These are phyloP conservation scores for Bos indicus DNA, from an alignment of 2,113 vertebrate species.

Conservation along the genomic window DNA sequence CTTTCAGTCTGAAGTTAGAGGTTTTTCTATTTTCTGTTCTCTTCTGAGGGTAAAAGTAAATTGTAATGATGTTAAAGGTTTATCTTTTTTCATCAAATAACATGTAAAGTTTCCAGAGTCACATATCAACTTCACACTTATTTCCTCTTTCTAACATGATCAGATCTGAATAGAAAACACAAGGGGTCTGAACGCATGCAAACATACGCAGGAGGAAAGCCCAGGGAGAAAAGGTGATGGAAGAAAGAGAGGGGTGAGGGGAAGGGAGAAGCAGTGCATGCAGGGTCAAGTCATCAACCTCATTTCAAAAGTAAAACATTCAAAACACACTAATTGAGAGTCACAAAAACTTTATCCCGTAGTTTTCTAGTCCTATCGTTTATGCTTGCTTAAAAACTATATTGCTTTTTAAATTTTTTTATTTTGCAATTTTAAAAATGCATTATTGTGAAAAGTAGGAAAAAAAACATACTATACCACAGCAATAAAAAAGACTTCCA, in stretches of 20 bases:
- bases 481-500: not conserved
- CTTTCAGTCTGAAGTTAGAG: not conserved
- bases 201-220: not conserved
- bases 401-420: not conserved
- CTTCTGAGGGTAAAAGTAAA: not conserved
- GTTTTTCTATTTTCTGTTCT: not conserved
- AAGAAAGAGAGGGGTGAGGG: not conserved
- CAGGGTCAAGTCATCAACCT: too few relatives aligned
- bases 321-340: not conserved
- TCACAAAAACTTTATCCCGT: not conserved
- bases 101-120: not conserved
- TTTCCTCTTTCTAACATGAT: not conserved
- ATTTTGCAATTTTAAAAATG: not conserved
- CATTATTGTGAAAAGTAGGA: not conserved
- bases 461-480: not conserved
- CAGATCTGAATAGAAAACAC: not conserved
- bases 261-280: accelerated
- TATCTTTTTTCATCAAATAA: not conserved
- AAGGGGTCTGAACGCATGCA: not conserved
- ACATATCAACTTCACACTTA: not conserved
- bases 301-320: not conserved
- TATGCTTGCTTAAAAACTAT: not conserved
- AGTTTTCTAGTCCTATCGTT: not conserved
- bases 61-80: not conserved
- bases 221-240: accelerated